These are phyloP conservation scores for Dendrolimus pini DNA, from an alignment of 2,888 invertebrate species.

Conservation along the genomic window DNA sequence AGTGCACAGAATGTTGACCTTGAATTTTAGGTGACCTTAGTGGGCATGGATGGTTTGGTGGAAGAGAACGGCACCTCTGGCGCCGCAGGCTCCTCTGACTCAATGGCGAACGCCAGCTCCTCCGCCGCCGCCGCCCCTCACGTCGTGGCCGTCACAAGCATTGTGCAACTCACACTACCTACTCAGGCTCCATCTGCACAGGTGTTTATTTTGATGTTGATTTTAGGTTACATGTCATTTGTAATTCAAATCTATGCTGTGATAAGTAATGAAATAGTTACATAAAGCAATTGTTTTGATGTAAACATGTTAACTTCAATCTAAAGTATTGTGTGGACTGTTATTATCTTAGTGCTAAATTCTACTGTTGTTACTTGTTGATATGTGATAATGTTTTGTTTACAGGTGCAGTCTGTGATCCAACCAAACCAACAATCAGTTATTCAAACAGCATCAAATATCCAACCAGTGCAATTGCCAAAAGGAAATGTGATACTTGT, in stretches of 20 bases:
- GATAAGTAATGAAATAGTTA: background rate
- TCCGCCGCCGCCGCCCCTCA: constrained; percentile 45
- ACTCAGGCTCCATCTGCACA: constrained; percentile 80
- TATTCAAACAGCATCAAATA: constrained; percentile 93
- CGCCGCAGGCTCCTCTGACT: constrained; percentile 55
- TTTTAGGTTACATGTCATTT: constrained; percentile 9
- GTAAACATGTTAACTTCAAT: too few relatives aligned
- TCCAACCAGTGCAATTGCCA: constrained; percentile 87
- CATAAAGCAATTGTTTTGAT: too few relatives aligned
- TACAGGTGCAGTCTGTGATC: constrained; percentile 95
- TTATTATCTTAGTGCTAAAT: too few relatives aligned
- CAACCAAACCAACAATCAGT: constrained; percentile 97
- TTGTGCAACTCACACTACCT: constrained; percentile 90
- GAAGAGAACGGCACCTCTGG: constrained; percentile 87
- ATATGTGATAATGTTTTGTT: constrained; percentile 10
- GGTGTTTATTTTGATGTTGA: constrained; percentile 61
- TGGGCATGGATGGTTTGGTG: constrained; percentile 93
- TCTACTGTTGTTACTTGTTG: too few relatives aligned
- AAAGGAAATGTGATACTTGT: constrained; percentile 94
- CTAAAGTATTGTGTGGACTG: too few relatives aligned
- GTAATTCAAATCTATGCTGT: constrained; percentile 8
- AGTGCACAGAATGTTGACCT: constrained; percentile 69
- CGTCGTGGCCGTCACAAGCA: constrained; percentile 81
- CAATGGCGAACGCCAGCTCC: constrained; percentile 46
- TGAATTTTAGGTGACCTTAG: constrained; percentile 80